Conservation (phyloP, 2,113 vertebrate species). For the Erinaceus europaeus region DNA sequence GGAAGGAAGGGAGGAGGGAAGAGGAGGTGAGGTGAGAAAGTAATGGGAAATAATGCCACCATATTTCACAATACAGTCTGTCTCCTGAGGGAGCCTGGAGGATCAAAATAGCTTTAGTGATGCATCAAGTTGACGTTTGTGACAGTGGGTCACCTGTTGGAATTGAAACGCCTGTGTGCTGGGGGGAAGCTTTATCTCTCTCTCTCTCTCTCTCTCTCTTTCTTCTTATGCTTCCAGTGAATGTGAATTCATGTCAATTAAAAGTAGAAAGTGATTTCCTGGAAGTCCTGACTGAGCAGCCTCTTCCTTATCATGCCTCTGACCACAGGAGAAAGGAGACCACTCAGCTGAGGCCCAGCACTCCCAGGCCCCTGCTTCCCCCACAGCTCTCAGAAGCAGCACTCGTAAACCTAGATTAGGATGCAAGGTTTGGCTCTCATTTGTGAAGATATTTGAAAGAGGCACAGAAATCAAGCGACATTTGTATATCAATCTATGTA, state of each 20-base stretch:
- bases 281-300: neutral
- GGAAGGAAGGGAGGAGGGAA: no score
- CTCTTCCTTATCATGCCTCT: neutral
- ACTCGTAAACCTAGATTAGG: neutral
- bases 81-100: neutral
- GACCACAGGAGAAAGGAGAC: neutral
- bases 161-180: neutral
- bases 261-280: neutral
- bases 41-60: neutral
- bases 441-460: neutral
- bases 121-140: no score
- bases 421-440: neutral
- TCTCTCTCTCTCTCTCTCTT: no score
- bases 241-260: neutral
- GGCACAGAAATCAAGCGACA: neutral
- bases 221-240: neutral
- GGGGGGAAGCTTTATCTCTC: neutral
- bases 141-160: neutral
- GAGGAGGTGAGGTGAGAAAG: no score
- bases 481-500: neutral
- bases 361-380: neutral
- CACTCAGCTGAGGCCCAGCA: neutral
- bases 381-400: neutral
- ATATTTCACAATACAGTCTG: neutral
- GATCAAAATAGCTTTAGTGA: neutral